Evolutionary conservation across 2,113 vertebrate species (phyloP).

Genomic region (Condylura cristata): DNA sequence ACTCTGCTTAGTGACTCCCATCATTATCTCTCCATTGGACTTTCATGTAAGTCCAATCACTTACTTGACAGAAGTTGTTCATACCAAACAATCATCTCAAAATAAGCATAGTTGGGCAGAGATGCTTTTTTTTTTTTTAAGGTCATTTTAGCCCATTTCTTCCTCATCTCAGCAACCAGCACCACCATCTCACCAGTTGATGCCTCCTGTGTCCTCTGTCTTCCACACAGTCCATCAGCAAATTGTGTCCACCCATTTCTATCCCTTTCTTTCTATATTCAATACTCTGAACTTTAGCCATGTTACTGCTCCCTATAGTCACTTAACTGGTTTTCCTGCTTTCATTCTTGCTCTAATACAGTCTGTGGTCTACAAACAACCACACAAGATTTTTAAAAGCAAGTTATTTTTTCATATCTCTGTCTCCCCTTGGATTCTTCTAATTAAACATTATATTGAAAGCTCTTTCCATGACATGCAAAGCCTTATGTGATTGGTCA

Average conservation of each 20-base stretch:
- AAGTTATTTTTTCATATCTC: not conserved
- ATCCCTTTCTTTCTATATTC: not conserved
- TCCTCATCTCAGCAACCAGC: not conserved
- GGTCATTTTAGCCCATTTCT: not conserved
- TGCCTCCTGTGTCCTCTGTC: not conserved
- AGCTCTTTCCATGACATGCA: not conserved
- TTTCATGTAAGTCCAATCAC: not conserved
- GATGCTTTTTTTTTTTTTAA: not conserved
- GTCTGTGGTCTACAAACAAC: not conserved
- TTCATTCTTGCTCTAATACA: not conserved
- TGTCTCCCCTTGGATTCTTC: not conserved
- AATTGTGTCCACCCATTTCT: not conserved
- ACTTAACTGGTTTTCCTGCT: not conserved
- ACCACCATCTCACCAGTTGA: not conserved
- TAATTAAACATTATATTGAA: not conserved
- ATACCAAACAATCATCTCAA: not conserved
- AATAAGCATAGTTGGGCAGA: not conserved
- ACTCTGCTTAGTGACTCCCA: not conserved
- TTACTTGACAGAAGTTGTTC: not conserved
- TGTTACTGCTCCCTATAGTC: not conserved
- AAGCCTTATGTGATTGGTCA: not conserved
- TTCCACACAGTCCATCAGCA: not conserved
- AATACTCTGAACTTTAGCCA: not conserved
- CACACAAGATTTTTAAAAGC: not conserved
- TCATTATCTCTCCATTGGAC: not conserved